Evolutionary conservation across 2,113 vertebrate genomes (phyloP), one percentile per base, ranked within the genome.

Genomic region (Stigmatopora nigra): DNA sequence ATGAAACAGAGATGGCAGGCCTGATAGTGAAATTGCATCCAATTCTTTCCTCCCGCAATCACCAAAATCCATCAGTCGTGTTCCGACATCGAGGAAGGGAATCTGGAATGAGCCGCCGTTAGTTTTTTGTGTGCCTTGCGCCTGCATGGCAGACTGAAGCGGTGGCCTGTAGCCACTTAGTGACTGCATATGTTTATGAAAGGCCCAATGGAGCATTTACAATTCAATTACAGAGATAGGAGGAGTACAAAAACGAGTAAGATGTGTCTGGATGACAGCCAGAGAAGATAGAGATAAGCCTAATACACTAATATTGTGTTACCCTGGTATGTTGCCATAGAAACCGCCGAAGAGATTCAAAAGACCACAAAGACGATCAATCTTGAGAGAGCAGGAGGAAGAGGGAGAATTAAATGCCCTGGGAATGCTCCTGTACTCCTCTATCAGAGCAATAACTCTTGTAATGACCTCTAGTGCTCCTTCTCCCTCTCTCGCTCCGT

Each of bases 271-370:
- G 90, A 88, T 78, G 82, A 78, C 62, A 70, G 89, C 87, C 91
- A 91, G 82, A 74, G 70, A 78, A 86, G 25, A 31, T 31, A 31
- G 81, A 85, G 86, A 91, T 91, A 90, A 90, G 87, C 82, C 79
- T 81, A 88, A 89, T 88, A 89, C 88, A 89, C 87, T 86, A 90
- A 90, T 90, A 89, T 89, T 90, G 87, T 89, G 88, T 89, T 89
- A 87, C 87, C 84, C 82, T 66, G 79, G 72, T 67, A 77, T 79
- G 90, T 92, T 90, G 82, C 91, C 90, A 91, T 92, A 85, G 90
- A 80, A 89, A 90, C 87, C 81, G 83, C 80, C 78, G 81, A 84
- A 67, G 81, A 86, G 83, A 86, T 84, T 84, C 83, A 83, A 88
- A 89, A 87, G 88, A 89, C 84, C 85, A 89, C 87, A 88, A 86